Conservation (phyloP, 2,113 vertebrate genomes). For the Cyanoramphus novaezelandiae region DNA sequence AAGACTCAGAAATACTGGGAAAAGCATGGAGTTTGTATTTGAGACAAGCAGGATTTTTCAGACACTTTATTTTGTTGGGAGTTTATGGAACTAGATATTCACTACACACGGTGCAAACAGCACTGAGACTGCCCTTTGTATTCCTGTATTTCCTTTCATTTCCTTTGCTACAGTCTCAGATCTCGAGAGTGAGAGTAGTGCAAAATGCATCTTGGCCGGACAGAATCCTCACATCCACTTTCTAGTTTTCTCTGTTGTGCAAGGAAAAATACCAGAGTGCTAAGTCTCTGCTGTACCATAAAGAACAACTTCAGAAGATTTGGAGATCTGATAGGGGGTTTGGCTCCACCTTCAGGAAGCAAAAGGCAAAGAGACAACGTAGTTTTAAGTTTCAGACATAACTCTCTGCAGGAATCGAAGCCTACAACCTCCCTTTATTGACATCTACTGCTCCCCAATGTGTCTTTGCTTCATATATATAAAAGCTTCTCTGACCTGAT, state of each 20-base stretch:
- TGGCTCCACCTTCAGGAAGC: constrained; percentile 77
- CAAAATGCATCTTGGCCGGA: constrained; percentile 25
- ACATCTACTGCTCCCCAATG: background rate
- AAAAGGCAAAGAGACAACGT: constrained; percentile 2
- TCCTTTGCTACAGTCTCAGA: constrained; percentile 35
- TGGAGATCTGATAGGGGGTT: constrained; percentile 50
- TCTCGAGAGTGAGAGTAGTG: background rate
- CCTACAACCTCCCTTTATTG: background rate
- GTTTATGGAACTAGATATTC: background rate
- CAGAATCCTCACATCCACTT: constrained; percentile 10
- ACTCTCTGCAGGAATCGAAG: background rate
- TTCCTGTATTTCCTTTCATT: constrained; percentile 31
- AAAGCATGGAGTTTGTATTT: background rate
- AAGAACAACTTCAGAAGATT: background rate
- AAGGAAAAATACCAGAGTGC: background rate
- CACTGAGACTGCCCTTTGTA: background rate
- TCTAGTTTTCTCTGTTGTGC: background rate
- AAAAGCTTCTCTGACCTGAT: background rate
- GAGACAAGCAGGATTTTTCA: background rate
- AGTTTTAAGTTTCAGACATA: background rate
- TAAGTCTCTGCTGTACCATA: background rate
- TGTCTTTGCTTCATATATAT: background rate
- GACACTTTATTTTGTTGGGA: background rate
- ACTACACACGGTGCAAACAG: background rate
- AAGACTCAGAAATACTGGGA: background rate